These are phyloP conservation scores for Drosophila pseudoobscura DNA, from an alignment of 1,140 invertebrate species.

Conservation along the genomic window DNA sequence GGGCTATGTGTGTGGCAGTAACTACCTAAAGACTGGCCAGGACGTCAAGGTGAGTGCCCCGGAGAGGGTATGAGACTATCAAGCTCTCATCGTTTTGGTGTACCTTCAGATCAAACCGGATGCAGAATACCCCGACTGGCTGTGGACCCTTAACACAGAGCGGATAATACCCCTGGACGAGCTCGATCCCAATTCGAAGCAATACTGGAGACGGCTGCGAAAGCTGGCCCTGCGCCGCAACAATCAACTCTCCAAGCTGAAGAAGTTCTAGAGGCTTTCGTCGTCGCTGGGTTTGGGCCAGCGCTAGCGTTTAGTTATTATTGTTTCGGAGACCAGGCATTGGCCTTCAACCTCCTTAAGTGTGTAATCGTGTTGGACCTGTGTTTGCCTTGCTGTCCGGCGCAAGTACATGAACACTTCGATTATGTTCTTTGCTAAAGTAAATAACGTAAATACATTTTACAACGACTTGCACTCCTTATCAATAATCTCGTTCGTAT, in stretches of 20 bases:
- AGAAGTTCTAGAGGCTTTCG: constrained; percentile 83
- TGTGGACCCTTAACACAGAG: constrained; percentile 90
- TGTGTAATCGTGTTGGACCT: constrained; percentile 25
- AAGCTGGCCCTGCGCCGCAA: constrained; percentile 86
- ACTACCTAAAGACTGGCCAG: constrained; percentile 90
- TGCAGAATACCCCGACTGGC: constrained; percentile 96
- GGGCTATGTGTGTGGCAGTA: constrained; percentile 93
- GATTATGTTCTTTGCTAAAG: constrained; percentile 36
- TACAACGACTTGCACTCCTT: constrained; percentile 42
- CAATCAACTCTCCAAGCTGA: constrained; percentile 85
- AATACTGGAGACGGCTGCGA: constrained; percentile 91
- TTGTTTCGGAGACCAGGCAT: constrained; percentile 20
- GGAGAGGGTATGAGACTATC: neutral
- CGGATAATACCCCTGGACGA: constrained; percentile 87
- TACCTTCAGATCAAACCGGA: constrained; percentile 89
- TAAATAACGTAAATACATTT: constrained; percentile 42
- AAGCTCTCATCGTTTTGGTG: neutral
- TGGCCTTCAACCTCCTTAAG: constrained; percentile 46
- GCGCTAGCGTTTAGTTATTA: constrained; percentile 17
- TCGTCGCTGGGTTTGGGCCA: neutral
- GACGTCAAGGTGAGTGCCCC: constrained; percentile 87
- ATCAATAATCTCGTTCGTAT: constrained; percentile 45
- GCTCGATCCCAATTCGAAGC: constrained; percentile 90
- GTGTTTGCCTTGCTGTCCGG: constrained; percentile 59
- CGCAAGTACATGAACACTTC: constrained; percentile 57